These are phyloP conservation scores for Neolamprologus modestus DNA, from an alignment of 2,113 vertebrate genomes.

Conservation along the genomic window DNA sequence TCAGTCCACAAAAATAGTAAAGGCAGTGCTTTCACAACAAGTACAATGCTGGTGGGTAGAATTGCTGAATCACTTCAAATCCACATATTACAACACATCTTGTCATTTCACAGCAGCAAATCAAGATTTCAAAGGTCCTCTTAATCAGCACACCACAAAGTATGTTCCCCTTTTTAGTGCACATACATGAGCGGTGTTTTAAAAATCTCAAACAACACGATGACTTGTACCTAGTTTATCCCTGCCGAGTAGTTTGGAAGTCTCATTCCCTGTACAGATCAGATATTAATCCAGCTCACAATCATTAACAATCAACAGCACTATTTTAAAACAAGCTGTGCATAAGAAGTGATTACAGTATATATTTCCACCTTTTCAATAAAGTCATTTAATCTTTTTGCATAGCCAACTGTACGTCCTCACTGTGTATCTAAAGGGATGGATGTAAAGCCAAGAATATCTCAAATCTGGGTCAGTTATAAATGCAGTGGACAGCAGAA, in stretches of 20 bases:
- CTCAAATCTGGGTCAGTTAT: conserved; percentile 7
- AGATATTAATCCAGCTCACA: neutral
- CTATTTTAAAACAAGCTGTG: neutral
- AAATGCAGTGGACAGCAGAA: neutral
- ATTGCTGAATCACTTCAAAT: neutral
- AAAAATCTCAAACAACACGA: neutral
- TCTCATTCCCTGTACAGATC: neutral
- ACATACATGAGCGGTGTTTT: neutral
- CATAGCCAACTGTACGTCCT: neutral
- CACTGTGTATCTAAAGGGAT: neutral
- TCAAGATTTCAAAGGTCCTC: neutral
- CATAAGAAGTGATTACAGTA: neutral
- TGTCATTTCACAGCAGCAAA: neutral
- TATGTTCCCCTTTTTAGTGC: neutral
- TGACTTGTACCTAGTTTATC: neutral
- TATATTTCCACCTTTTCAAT: neutral
- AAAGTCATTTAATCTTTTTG: neutral
- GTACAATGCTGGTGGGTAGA: neutral
- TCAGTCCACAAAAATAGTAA: neutral
- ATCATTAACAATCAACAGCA: neutral
- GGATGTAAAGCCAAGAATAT: neutral
- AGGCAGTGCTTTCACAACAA: neutral
- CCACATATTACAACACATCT: conserved; percentile 7
- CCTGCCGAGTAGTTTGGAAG: conserved; percentile 4
- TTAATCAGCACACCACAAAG: neutral